A percentile compares a stretch with the other conserved stretches of the same genome.
These are phyloP conservation scores for Drosophila burlai DNA, from an alignment of 1,140 invertebrate species.

Conservation along the genomic window DNA sequence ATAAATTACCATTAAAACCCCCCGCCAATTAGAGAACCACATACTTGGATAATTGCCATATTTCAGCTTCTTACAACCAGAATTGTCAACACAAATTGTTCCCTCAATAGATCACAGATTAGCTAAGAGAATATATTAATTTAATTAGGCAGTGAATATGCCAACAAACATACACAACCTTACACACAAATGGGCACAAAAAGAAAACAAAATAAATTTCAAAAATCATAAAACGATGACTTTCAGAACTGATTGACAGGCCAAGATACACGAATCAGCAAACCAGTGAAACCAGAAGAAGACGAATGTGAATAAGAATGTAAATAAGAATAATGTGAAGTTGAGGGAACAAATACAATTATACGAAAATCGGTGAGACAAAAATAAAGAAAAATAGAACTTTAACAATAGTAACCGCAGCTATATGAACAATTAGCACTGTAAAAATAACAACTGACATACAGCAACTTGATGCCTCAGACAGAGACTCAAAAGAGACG, in stretches of 20 bases:
- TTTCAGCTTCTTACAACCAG: conserved; percentile 22
- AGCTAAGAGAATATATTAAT: conserved; percentile 58
- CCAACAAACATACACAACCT: conserved; percentile 13
- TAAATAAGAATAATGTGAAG: conserved; percentile 9
- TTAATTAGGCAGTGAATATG: conserved; percentile 27
- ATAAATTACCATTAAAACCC: not conserved
- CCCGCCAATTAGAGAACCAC: conserved; percentile 15
- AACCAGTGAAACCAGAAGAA: conserved; percentile 25
- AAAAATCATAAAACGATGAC: conserved; percentile 64
- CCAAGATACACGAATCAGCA: conserved; percentile 54
- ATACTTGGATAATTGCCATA: conserved; percentile 45
- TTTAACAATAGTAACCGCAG: conserved; percentile 6
- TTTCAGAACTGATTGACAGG: conserved; percentile 78
- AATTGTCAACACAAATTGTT: conserved; percentile 40
- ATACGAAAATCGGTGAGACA: not conserved
- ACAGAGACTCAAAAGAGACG: conserved; percentile 58
- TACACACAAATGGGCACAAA: not conserved
- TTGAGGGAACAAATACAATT: not conserved
- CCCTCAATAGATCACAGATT: conserved; percentile 50
- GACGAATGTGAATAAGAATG: conserved; percentile 22
- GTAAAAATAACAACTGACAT: not conserved
- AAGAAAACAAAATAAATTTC: conserved; percentile 30
- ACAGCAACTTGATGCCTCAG: conserved; percentile 51
- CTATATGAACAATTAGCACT: conserved; percentile 31
- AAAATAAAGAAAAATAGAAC: not conserved